phyloP scores from a whole-genome alignment of 2,113 vertebrate species.

The Rhabdornis inornatus region DNA sequence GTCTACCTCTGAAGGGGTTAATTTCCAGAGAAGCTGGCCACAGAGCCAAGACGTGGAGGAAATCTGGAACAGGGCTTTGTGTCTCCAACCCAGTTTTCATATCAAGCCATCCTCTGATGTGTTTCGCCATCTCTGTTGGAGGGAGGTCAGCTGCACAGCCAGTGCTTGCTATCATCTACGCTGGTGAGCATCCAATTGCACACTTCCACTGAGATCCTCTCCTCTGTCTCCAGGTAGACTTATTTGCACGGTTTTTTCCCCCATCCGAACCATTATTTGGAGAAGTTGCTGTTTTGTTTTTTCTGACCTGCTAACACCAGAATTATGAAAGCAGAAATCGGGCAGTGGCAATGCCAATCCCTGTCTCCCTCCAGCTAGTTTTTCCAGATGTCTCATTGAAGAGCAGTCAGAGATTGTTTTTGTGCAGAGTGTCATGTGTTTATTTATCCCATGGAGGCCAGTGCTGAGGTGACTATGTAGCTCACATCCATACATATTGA shows the following conservation, averaged over 20 bases:
- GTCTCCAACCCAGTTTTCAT: not conserved
- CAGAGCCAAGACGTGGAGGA: not conserved
- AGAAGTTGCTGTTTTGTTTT: not conserved
- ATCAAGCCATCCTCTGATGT: not conserved
- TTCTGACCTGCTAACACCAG: not conserved
- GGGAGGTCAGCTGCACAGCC: not conserved
- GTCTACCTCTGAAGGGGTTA: not conserved
- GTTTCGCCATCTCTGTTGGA: not conserved
- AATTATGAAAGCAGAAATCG: not conserved
- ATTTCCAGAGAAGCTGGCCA: not conserved
- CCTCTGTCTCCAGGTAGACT: not conserved
- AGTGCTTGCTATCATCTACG: fast-evolving
- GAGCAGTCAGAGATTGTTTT: not conserved
- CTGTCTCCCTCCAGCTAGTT: fast-evolving
- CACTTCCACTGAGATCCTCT: not conserved
- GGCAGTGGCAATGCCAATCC: not conserved
- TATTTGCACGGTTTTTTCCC: not conserved
- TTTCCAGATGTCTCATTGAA: not conserved
- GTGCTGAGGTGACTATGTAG: not conserved
- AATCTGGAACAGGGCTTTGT: not conserved
- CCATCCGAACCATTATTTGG: not conserved
- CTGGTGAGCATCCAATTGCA: fast-evolving
- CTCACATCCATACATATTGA: not conserved
- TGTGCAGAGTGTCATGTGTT: fast-evolving
- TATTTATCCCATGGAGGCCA: not conserved